Conservation (phyloP, 2,113 vertebrate species). For the Ornithorhynchus anatinus region DNA sequence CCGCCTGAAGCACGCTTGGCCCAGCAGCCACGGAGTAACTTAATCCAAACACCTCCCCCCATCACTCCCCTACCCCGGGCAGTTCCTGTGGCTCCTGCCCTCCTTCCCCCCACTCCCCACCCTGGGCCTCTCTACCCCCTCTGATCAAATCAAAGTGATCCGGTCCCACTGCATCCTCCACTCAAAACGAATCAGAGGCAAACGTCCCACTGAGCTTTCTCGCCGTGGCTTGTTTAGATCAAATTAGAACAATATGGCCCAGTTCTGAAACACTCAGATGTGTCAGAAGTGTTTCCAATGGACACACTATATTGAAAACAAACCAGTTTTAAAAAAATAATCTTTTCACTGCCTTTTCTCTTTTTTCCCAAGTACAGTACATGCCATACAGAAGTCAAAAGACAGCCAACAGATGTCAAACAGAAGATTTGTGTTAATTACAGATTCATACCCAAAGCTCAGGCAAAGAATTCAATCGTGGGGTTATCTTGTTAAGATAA, state of each 20-base stretch:
- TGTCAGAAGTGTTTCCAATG: constrained; percentile 11
- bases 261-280: constrained; percentile 23
- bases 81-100: too few relatives aligned
- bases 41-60: too few relatives aligned
- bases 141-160: constrained; percentile 51
- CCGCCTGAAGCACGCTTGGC: too few relatives aligned
- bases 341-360: constrained; percentile 23
- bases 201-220: constrained; percentile 43
- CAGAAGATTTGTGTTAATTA: constrained; percentile 13
- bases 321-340: constrained; percentile 21
- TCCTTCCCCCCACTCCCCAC: too few relatives aligned
- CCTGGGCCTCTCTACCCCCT: constrained; percentile 37
- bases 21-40: too few relatives aligned
- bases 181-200: constrained; percentile 22
- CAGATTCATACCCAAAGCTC: constrained; percentile 18
- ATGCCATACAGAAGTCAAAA: constrained; percentile 46
- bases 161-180: constrained; percentile 22
- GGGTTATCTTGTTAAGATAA: background rate
- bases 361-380: constrained; percentile 7
- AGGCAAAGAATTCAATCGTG: constrained; percentile 46
- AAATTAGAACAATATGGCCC: constrained; percentile 18
- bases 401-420: background rate
- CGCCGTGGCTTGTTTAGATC: constrained; percentile 10
- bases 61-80: too few relatives aligned
- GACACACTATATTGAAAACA: constrained; percentile 32